These are phyloP conservation scores for Ormyrus nitidulus DNA, from an alignment of 2,888 invertebrate species.

Conservation along the genomic window DNA sequence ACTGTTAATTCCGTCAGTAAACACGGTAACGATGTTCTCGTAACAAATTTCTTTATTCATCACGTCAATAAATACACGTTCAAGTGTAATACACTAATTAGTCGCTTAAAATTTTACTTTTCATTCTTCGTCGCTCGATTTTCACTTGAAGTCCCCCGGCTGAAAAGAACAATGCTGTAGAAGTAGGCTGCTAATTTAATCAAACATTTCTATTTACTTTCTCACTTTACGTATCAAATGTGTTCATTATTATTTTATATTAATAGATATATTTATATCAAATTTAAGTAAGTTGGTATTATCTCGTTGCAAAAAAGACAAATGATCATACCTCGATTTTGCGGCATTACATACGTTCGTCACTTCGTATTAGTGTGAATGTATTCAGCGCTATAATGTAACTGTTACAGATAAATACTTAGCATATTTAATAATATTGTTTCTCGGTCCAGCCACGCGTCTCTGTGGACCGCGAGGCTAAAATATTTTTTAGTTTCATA, in stretches of 20 bases:
- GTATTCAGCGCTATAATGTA: slow-evolving; percentile 50
- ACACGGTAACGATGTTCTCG: slow-evolving; percentile 11
- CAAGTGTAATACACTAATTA: slow-evolving; percentile 56
- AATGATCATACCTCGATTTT: slow-evolving; percentile 52
- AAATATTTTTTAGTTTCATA: not conserved
- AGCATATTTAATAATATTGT: slow-evolving; percentile 69
- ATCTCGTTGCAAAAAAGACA: slow-evolving; percentile 49
- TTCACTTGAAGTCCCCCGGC: slow-evolving; percentile 63
- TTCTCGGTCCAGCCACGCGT: slow-evolving; percentile 76
- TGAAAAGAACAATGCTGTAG: slow-evolving; percentile 74
- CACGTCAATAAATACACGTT: slow-evolving; percentile 62
- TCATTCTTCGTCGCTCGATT: slow-evolving; percentile 51
- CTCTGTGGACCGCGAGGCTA: slow-evolving; percentile 68
- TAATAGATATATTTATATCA: slow-evolving; percentile 25
- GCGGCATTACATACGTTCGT: slow-evolving; percentile 65
- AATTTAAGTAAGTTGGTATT: slow-evolving; percentile 30
- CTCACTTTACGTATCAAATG: slow-evolving; percentile 53
- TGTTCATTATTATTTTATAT: slow-evolving; percentile 30
- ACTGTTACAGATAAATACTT: slow-evolving; percentile 56
- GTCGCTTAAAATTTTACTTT: slow-evolving; percentile 45
- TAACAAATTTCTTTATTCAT: slow-evolving; percentile 64
- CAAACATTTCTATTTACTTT: slow-evolving; percentile 38
- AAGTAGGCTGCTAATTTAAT: slow-evolving; percentile 63
- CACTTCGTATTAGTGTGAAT: slow-evolving; percentile 61
- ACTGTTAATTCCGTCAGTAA: slow-evolving; percentile 27